Evolutionary conservation across 2,113 vertebrate species (phyloP).

Genomic region (Globicephala melas): DNA sequence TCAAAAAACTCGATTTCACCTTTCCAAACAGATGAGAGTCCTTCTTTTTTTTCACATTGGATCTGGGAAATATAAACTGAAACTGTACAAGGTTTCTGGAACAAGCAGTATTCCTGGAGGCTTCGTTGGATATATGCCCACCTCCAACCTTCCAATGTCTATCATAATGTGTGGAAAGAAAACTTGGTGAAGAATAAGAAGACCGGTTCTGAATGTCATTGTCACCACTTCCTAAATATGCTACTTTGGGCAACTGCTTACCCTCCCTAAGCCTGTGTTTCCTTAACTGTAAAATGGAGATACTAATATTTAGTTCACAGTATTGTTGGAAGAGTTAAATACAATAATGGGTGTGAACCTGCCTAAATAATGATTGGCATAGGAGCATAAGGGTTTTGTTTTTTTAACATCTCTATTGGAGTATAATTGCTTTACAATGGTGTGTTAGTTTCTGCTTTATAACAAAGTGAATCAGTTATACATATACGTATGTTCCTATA

Average conservation of each 20-base stretch:
- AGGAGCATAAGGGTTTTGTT: neutral
- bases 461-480: too few relatives aligned
- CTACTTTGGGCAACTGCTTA: neutral
- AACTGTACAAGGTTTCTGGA: neutral
- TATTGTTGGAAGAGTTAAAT: constrained; percentile 39
- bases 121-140: rapidly evolving
- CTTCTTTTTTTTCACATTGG: neutral
- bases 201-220: neutral
- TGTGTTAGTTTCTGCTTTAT: too few relatives aligned
- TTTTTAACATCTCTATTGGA: neutral
- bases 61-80: neutral
- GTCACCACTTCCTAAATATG: neutral
- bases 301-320: constrained; percentile 53
- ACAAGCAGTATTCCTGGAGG: neutral
- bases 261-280: constrained; percentile 1
- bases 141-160: neutral
- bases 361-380: constrained; percentile 24
- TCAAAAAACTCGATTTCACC: neutral
- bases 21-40: neutral
- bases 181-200: neutral
- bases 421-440: too few relatives aligned
- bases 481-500: too few relatives aligned
- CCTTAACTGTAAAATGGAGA: constrained; percentile 50
- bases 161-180: neutral
- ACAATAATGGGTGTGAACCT: constrained; percentile 62